Base-by-base conservation (phyloP, 2,888 invertebrate species). In the Zhengitettix transpicula region DNA sequence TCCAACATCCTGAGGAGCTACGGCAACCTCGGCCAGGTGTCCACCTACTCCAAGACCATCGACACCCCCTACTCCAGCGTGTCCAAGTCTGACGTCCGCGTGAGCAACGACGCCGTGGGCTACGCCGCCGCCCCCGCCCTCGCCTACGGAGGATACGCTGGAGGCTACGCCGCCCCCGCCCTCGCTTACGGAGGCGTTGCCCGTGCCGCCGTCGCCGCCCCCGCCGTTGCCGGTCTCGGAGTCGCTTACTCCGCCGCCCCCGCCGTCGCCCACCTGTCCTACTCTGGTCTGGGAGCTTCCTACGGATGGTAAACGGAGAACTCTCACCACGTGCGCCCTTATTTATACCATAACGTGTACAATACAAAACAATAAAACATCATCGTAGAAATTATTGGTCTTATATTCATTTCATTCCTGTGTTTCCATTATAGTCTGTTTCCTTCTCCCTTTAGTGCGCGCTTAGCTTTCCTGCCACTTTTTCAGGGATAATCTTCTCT, bases 51-150 rank as follows among this genome's bases (percentile, higher is more conserved):
- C n/a, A 86, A 85, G 71, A 79, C 82, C 62, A 79, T 85, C 66
- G 82, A 83, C 71, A 85, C 85, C 3, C 85, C 85, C 10, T 85
- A 80, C 76, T 84, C 84, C 56, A 84, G 82, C 69, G 83, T 83
- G 52, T 80, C 82, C 68, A 85, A 85, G 68, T 75, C 82, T 28
- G 84, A 85, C 68, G 79, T 84, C 41, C 80, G 85, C n/a, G 81
- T 85, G 17, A 65, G 62, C 10, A n/a, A n/a, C 53, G 53, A 5
- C 53, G 17, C 53, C 53, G 53, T 17, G n/a, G 53, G 16, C 53
- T 47, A 47, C 10, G 1, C 28, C 53, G 28, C 53, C 16, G 16
- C 16, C 17, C 8, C 16, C 53, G 16, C 53, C 16, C 28, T 28
- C 28, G 28, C 28, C 28, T 28, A 28, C 28, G 28, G 28, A 28